A percentile compares a stretch with the other conserved stretches of the same genome.
Conservation (phyloP, 2,113 vertebrate genomes). For the Oncorhynchus gorbuscha region DNA sequence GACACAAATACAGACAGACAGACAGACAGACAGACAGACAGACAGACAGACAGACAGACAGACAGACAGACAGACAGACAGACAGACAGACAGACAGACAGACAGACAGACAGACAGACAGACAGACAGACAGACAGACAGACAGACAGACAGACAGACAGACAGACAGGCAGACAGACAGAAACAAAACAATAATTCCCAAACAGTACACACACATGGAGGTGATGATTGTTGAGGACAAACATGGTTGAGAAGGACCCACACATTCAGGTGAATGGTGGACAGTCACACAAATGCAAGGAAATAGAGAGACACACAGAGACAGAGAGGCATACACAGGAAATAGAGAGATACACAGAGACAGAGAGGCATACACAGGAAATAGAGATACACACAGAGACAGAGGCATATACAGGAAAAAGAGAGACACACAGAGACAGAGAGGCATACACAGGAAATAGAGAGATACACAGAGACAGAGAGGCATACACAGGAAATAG, state of each 20-base stretch:
- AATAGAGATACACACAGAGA: no score
- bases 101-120: not conserved
- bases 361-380: not conserved
- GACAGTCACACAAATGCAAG: not conserved
- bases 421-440: no score
- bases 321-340: not conserved
- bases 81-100: conserved; percentile 7
- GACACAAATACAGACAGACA: not conserved
- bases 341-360: not conserved
- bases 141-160: conserved; percentile 8
- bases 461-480: no score
- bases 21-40: not conserved
- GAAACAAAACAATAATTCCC: not conserved
- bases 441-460: no score
- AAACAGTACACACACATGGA: no score
- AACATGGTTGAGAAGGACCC: not conserved
- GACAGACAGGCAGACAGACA: not conserved
- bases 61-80: not conserved
- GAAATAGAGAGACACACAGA: not conserved
- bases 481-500: no score
- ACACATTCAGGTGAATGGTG: not conserved
- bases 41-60: not conserved
- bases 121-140: not conserved
- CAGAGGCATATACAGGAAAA: no score
- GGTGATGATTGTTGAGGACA: not conserved